phyloP scores from a whole-genome alignment of 1,140 invertebrate species.

The Pseudomyrmex dendroicus region DNA sequence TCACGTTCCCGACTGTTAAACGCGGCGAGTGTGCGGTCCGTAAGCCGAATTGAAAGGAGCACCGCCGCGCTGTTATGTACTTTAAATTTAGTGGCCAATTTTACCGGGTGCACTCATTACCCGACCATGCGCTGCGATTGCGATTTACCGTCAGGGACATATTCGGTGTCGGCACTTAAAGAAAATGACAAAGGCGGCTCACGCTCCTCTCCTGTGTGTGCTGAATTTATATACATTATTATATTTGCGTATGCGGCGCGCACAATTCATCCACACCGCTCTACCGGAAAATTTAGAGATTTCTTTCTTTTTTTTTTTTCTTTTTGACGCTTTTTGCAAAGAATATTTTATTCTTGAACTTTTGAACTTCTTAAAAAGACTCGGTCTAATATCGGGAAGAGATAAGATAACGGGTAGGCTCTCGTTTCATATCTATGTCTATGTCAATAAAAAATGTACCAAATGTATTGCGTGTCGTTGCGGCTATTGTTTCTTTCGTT shows the following conservation, averaged over 20 bases:
- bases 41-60: constrained; percentile 47
- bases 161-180: constrained; percentile 6
- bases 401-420: not conserved
- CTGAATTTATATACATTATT: not conserved
- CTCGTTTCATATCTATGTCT: not conserved
- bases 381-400: not conserved
- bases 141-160: constrained; percentile 32
- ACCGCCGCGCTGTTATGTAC: constrained; percentile 37
- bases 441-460: not conserved
- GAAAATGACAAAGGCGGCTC: constrained; percentile 11
- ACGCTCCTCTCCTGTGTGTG: not conserved
- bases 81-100: constrained; percentile 52
- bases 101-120: constrained; percentile 41
- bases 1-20: constrained; percentile 56
- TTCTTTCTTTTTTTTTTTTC: too few relatives aligned
- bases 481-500: too few relatives aligned
- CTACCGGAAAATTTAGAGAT: too few relatives aligned
- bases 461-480: not conserved
- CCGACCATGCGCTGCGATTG: constrained; percentile 22
- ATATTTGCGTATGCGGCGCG: too few relatives aligned
- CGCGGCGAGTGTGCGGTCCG: constrained; percentile 27
- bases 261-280: too few relatives aligned
- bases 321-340: too few relatives aligned
- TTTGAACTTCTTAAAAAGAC: too few relatives aligned
- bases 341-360: too few relatives aligned